A percentile compares a stretch with the other conserved stretches of the same genome.
These are phyloP conservation scores for Physocephala rufipes DNA, from an alignment of 2,888 invertebrate species.

Conservation along the genomic window DNA sequence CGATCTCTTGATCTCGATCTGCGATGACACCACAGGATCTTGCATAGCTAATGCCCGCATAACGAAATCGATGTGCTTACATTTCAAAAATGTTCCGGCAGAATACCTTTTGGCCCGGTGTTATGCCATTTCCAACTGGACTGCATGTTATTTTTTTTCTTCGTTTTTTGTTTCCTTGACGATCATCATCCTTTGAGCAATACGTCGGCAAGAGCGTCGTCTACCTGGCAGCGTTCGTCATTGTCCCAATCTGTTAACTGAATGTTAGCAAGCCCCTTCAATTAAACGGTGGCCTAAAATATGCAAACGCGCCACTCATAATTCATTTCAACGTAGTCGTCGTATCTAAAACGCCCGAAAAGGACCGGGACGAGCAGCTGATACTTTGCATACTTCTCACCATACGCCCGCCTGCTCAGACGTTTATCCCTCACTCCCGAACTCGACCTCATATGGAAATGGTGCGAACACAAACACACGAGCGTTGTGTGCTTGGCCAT, in stretches of 20 bases:
- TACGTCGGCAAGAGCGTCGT: neutral
- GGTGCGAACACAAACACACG: neutral
- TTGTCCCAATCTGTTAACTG: slow-evolving; percentile 22
- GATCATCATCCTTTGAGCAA: neutral
- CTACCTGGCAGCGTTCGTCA: neutral
- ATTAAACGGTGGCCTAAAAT: slow-evolving; percentile 66
- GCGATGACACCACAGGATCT: slow-evolving; percentile 38
- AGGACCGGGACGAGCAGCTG: too few species aligned
- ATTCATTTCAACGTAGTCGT: slow-evolving; percentile 57
- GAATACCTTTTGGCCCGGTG: too few species aligned
- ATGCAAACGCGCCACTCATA: slow-evolving; percentile 64
- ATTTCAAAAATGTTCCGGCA: slow-evolving; percentile 22
- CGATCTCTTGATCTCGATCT: too few species aligned
- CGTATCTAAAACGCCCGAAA: slow-evolving; percentile 33
- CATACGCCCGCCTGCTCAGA: slow-evolving; percentile 7
- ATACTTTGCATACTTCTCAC: slow-evolving; percentile 57
- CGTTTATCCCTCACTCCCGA: slow-evolving; percentile 2
- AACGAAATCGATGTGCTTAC: slow-evolving; percentile 7
- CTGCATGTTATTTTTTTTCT: too few species aligned
- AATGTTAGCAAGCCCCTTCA: slow-evolving; percentile 52
- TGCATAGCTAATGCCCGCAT: slow-evolving; percentile 21
- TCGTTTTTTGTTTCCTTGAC: too few species aligned
- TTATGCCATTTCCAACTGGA: too few species aligned
- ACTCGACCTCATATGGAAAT: neutral
- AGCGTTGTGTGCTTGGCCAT: neutral